These are phyloP conservation scores for Andrena camellia DNA, from an alignment of 2,888 invertebrate genomes.

Conservation along the genomic window DNA sequence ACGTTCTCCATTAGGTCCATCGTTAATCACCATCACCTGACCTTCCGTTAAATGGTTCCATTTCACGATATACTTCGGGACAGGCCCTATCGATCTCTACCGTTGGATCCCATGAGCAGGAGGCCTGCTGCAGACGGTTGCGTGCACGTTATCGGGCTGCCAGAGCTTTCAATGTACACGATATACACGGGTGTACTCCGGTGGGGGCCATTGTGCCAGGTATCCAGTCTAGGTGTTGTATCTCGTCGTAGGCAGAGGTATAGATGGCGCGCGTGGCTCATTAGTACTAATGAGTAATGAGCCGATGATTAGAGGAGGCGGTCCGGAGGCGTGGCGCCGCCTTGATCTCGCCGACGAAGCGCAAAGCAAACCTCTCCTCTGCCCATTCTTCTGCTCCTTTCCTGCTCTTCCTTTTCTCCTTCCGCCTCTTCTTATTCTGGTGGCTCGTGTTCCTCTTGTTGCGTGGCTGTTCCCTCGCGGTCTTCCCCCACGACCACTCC, in stretches of 20 bases:
- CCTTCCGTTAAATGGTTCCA: conserved; percentile 56
- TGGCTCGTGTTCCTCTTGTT: conserved; percentile 63
- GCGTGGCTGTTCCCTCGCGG: conserved; percentile 54
- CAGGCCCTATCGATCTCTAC: conserved; percentile 57
- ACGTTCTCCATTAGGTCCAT: conserved; percentile 64
- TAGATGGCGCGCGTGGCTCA: conserved; percentile 83
- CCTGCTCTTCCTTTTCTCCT: conserved; percentile 50
- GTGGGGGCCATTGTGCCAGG: conserved; percentile 49
- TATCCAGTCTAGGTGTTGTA: conserved; percentile 62
- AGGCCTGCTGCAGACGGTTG: conserved; percentile 40
- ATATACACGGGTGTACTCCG: not conserved
- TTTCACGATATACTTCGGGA: conserved; percentile 56
- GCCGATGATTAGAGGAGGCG: conserved; percentile 85
- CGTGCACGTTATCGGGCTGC: conserved; percentile 72
- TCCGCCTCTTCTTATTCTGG: conserved; percentile 39
- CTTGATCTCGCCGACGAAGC: conserved; percentile 83
- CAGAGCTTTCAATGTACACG: conserved; percentile 11
- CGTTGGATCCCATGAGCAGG: conserved; percentile 33
- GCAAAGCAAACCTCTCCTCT: conserved; percentile 76
- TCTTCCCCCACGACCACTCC: conserved; percentile 52
- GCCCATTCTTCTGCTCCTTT: conserved; percentile 59
- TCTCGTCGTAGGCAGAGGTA: conserved; percentile 59
- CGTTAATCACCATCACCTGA: conserved; percentile 69
- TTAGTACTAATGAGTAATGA: conserved; percentile 85
- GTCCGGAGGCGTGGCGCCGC: conserved; percentile 83